Conservation (phyloP, 2,888 invertebrate species). For the Seladonia tumulorum region DNA sequence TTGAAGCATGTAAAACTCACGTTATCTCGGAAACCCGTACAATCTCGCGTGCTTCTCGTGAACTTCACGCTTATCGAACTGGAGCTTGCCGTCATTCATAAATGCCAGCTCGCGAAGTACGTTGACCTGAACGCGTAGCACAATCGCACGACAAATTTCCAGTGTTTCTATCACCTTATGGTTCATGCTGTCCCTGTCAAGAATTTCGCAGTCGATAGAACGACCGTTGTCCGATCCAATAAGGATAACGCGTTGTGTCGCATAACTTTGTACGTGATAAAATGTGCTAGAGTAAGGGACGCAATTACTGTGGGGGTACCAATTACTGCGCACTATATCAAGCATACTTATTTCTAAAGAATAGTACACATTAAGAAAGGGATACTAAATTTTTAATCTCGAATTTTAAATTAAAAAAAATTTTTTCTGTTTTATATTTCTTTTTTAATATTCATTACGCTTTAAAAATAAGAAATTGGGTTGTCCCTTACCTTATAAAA, state of each 20-base stretch:
- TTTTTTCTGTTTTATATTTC: too few relatives aligned
- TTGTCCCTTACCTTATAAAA: too few relatives aligned
- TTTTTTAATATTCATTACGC: too few relatives aligned
- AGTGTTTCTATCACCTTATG: neutral
- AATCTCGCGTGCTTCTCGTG: conserved; percentile 46
- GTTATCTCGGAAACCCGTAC: conserved; percentile 28
- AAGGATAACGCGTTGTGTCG: neutral
- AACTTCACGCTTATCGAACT: conserved; percentile 60
- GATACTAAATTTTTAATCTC: too few relatives aligned
- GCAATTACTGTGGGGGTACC: too few relatives aligned
- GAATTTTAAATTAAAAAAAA: too few relatives aligned
- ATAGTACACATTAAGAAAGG: too few relatives aligned
- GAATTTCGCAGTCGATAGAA: neutral
- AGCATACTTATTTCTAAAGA: too few relatives aligned
- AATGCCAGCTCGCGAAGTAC: conserved; percentile 52
- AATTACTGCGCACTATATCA: too few relatives aligned
- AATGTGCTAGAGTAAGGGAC: neutral
- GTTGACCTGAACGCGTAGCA: conserved; percentile 49
- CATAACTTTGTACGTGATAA: neutral
- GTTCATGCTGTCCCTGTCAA: neutral
- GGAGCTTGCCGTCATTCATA: conserved; percentile 52
- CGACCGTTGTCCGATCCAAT: neutral
- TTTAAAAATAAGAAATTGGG: too few relatives aligned
- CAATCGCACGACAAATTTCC: conserved; percentile 46
- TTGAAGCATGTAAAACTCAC: conserved; percentile 25